These are phyloP conservation scores for Microcebus jonahi DNA, from an alignment of 2,113 vertebrate species.

Conservation along the genomic window DNA sequence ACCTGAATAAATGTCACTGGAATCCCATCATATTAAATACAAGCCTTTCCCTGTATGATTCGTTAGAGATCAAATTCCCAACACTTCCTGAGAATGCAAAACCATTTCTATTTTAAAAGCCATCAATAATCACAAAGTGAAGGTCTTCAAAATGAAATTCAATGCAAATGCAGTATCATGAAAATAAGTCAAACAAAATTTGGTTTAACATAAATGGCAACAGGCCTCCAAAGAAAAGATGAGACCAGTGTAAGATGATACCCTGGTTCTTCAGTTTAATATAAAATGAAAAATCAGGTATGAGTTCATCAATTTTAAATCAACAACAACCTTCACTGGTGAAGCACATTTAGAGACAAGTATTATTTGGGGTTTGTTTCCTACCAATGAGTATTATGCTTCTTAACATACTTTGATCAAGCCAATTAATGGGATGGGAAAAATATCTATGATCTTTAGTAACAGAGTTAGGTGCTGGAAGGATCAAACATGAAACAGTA, in stretches of 20 bases:
- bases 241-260: neutral
- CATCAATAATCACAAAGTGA: neutral
- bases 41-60: neutral
- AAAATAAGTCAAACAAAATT: constrained; percentile 35
- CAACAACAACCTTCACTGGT: neutral
- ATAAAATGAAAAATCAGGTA: neutral
- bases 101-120: neutral
- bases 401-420: neutral
- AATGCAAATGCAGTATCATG: neutral
- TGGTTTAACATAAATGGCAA: neutral
- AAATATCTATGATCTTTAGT: neutral
- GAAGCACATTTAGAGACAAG: neutral
- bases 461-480: neutral
- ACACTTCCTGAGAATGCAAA: neutral
- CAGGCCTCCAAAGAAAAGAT: neutral
- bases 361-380: neutral
- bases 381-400: neutral
- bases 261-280: neutral
- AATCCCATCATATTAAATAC: neutral
- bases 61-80: neutral
- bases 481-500: neutral
- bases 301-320: neutral
- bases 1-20: neutral
- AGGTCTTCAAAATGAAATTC: neutral
- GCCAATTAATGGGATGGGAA: neutral